Base-by-base conservation (phyloP, 2,797 vertebrate species). In the Jordanella pulchra region DNA sequence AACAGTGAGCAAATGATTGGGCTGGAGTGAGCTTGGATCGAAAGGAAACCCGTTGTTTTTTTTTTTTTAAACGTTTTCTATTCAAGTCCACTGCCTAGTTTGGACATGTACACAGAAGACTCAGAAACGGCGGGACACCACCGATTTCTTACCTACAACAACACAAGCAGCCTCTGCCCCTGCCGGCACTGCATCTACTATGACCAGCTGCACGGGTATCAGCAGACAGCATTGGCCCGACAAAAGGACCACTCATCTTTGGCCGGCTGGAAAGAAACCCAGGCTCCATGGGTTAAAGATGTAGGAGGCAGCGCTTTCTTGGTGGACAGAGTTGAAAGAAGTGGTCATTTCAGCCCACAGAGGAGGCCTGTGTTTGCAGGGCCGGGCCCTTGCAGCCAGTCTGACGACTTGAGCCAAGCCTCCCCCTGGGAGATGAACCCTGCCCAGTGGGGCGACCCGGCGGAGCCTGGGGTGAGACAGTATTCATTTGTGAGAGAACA, bases 91-190 rank as follows among this genome's bases (percentile, higher is more conserved):
- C 75, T 78, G 89, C 89, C 84, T 78, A 82, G 77, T 84, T 85
- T 70, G 91, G 93, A 93, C 89, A 95, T 95, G 95, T 93, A 94
- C 90, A 89, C 93, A 65, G 94, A 92, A 88, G 87, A 85, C 77
- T 83, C 87, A 21, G 84, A 89, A 82, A 78, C 85, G 75, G 75
- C 89, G 65, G 90, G 90, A 88, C 87, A 85, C 85, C 87, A 84
- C 47, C 84, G 83, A 64, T 84, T 89, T 67, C 75, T 86, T 28
- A 90, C 86, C 32, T 84, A 77, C 71, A 76, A 47, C 72, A 78
- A 71, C 74, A 50, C 54, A 71, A 42, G 82, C 66, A 17, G 56
- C 67, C 67, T 76, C 70, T 91, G 93, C 80, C 75, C 81, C 73
- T 88, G 90, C 83, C 88, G 79, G 76, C 83, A 77, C 84, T 90